Evolutionary conservation across 2,888 invertebrate genomes (phyloP).

Genomic region (Sicus ferrugineus): DNA sequence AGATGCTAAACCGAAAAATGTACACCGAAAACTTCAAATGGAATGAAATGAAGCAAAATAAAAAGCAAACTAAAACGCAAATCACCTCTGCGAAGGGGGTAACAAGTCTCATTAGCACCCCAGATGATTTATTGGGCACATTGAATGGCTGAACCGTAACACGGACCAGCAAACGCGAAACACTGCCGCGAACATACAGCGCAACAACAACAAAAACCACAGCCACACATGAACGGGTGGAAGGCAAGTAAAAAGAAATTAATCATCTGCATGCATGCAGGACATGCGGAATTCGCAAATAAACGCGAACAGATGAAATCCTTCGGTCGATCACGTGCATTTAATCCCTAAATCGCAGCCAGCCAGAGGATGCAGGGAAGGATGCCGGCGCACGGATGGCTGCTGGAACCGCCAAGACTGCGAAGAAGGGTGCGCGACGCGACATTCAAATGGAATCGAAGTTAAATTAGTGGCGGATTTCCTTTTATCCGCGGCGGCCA

Average conservation of each 20-base stretch:
- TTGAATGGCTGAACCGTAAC: not conserved
- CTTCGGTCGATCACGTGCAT: too few relatives aligned
- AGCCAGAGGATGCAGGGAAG: too few relatives aligned
- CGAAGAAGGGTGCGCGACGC: not conserved
- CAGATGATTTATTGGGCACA: slow-evolving; percentile 10
- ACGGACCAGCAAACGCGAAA: not conserved
- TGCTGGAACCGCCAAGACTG: too few relatives aligned
- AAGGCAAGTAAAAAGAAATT: slow-evolving; percentile 14
- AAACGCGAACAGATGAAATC: not conserved
- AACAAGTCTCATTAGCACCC: slow-evolving; percentile 6
- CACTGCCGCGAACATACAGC: not conserved
- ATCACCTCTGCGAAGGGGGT: too few relatives aligned
- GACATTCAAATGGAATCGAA: not conserved
- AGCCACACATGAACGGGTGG: not conserved
- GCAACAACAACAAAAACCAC: slow-evolving; percentile 3
- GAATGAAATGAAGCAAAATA: too few relatives aligned
- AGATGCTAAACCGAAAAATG: too few relatives aligned
- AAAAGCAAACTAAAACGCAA: too few relatives aligned
- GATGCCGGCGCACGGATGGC: too few relatives aligned
- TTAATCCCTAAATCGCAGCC: too few relatives aligned
- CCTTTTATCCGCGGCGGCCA: not conserved
- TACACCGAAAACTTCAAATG: too few relatives aligned
- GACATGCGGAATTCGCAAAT: not conserved
- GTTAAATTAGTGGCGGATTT: not conserved
- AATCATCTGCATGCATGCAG: not conserved